phyloP scores from a whole-genome alignment of 2,797 vertebrate species.

The Diglossa cyanea region DNA sequence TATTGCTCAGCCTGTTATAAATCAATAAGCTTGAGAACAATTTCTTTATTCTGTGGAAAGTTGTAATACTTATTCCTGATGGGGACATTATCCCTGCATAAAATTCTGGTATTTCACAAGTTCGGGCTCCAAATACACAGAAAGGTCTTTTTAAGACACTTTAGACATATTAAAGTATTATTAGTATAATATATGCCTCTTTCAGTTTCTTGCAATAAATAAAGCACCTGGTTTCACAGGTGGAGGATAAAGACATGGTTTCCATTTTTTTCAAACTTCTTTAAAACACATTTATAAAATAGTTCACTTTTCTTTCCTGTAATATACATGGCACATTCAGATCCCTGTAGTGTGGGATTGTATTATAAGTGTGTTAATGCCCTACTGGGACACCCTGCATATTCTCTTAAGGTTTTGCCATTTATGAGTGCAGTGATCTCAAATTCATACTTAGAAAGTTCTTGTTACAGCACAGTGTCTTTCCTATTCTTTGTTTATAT shows the following conservation, averaged over 20 bases:
- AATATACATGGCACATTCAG: not conserved
- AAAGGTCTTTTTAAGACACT: not conserved
- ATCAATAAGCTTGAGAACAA: not conserved
- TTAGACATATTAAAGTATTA: not conserved
- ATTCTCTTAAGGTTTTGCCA: not conserved
- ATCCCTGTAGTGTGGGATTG: not conserved
- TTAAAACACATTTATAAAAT: constrained; percentile 5
- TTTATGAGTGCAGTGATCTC: not conserved
- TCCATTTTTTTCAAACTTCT: not conserved
- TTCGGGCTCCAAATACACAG: not conserved
- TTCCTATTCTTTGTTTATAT: not conserved
- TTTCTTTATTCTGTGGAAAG: not conserved
- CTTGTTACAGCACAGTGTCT: not conserved
- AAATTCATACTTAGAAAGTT: not conserved
- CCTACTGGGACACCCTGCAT: not conserved
- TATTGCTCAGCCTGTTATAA: not conserved
- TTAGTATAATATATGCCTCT: not conserved
- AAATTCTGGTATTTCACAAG: not conserved
- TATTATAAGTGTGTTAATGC: not conserved
- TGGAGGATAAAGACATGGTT: not conserved
- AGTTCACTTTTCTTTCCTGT: not conserved
- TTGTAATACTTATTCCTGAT: not conserved
- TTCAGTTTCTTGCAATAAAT: constrained; percentile 29
- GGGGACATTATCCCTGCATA: not conserved
- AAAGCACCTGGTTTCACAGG: constrained; percentile 42